Conservation (phyloP, 1,140 invertebrate genomes). For the Drosophila nigromelanica region DNA sequence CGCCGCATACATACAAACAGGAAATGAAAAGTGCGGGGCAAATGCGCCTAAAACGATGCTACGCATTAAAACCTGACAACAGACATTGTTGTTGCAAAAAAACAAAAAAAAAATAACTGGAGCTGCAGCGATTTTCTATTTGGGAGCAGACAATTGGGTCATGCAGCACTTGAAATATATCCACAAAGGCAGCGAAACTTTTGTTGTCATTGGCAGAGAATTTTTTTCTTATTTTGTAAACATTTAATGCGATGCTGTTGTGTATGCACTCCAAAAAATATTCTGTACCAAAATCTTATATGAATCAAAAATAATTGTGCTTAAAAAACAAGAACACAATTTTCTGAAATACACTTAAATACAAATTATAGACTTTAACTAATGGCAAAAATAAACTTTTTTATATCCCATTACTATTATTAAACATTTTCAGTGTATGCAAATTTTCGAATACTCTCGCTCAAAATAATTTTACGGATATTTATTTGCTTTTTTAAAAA, state of each 20-base stretch:
- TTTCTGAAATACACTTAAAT: no score
- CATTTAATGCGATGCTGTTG: slow-evolving; percentile 5
- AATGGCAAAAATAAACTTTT: no score
- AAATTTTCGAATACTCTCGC: no score
- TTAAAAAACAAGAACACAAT: no score
- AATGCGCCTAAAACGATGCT: slow-evolving; percentile 61
- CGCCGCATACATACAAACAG: slow-evolving; percentile 55
- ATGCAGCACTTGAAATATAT: slow-evolving; percentile 53
- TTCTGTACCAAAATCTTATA: not conserved
- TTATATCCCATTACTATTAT: no score
- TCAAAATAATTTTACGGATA: no score
- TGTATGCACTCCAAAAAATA: not conserved
- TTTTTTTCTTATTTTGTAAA: no score
- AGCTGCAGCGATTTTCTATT: slow-evolving; percentile 25
- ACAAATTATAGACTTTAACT: no score
- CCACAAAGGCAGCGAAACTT: slow-evolving; percentile 2
- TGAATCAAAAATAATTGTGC: no score
- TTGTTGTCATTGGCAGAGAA: not conserved
- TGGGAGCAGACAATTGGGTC: slow-evolving; percentile 51
- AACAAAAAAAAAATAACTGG: no score
- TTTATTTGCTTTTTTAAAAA: no score
- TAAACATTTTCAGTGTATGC: no score
- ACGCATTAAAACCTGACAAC: not conserved
- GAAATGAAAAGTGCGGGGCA: slow-evolving; percentile 2
- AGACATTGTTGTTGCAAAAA: slow-evolving; percentile 9